Conservation (phyloP, 1,140 invertebrate species). For the Neodiprion lecontei region DNA sequence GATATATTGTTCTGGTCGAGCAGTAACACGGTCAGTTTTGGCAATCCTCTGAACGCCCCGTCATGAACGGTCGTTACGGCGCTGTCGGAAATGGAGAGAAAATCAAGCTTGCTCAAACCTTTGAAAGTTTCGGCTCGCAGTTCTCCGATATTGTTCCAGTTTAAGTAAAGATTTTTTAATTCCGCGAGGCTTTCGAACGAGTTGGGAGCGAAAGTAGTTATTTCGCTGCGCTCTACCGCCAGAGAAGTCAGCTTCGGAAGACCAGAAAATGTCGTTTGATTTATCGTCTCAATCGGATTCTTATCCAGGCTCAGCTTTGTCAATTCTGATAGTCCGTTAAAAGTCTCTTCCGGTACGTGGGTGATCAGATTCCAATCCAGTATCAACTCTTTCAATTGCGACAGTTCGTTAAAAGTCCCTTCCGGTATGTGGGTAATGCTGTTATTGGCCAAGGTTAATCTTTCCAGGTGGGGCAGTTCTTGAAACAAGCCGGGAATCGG, state of each 20-base stretch:
- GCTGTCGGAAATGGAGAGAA: constrained; percentile 27
- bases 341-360: constrained; percentile 10
- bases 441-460: constrained; percentile 24
- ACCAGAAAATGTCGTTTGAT: constrained; percentile 17
- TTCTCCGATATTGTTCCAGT: constrained; percentile 20
- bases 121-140: constrained; percentile 13
- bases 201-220: constrained; percentile 12
- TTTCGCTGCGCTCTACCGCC: constrained; percentile 30
- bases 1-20: constrained; percentile 22
- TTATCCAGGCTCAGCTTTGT: constrained; percentile 23
- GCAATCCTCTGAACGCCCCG: constrained; percentile 21
- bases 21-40: background rate
- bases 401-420: background rate
- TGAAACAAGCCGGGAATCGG: constrained; percentile 29
- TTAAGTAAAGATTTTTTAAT: constrained; percentile 23
- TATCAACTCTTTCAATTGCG: too few species aligned
- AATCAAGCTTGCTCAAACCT: constrained; percentile 26
- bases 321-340: constrained; percentile 23
- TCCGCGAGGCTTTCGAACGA: constrained; percentile 20
- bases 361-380: too few species aligned
- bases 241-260: constrained; percentile 16
- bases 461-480: constrained; percentile 21
- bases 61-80: constrained; percentile 15
- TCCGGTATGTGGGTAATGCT: constrained; percentile 26
- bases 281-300: constrained; percentile 25